phyloP scores from a whole-genome alignment of 2,113 vertebrate species.

The Smithornis capensis region DNA sequence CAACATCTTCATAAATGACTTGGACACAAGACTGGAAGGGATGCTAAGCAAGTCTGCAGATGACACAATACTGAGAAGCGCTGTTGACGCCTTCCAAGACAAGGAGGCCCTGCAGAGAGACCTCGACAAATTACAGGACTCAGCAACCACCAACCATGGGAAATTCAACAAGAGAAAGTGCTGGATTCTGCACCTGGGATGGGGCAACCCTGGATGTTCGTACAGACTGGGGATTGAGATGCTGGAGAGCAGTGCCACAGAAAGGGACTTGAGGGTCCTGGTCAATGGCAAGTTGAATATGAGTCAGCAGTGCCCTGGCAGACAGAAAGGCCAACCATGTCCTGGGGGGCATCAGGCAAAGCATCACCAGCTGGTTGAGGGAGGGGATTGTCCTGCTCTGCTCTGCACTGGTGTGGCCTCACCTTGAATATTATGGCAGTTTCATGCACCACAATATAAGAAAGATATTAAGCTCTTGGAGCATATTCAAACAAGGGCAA shows the following conservation, averaged over 20 bases:
- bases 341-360: neutral
- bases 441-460: neutral
- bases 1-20: neutral
- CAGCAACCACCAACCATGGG: neutral
- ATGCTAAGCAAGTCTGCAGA: neutral
- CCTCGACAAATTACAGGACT: neutral
- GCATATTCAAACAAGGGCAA: neutral
- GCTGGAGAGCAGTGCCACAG: neutral
- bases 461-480: neutral
- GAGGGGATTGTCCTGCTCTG: neutral
- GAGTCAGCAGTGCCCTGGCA: neutral
- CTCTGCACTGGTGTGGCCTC: neutral
- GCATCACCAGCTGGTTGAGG: too few species aligned
- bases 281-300: neutral
- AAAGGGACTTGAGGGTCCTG: neutral
- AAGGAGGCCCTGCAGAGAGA: neutral
- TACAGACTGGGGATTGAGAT: neutral
- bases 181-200: neutral
- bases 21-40: neutral
- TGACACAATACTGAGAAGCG: neutral
- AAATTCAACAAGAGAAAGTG: neutral
- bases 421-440: neutral
- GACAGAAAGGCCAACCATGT: neutral
- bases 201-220: neutral
- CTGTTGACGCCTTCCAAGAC: neutral